Base-by-base conservation (phyloP, 2,797 vertebrate species). In the Chloroceryle inda region DNA sequence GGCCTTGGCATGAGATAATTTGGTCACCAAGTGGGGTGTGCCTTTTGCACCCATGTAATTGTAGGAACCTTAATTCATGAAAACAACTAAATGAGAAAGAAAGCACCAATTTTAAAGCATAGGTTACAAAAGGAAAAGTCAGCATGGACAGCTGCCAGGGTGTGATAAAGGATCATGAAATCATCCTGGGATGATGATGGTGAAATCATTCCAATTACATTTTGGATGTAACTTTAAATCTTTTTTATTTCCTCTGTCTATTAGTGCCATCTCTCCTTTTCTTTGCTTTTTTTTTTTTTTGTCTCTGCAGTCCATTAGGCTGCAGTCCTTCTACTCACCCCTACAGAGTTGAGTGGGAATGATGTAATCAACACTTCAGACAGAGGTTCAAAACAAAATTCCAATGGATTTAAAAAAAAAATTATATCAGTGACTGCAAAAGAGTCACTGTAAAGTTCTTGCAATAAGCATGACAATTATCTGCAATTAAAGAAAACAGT, bases 331-430 rank as follows among this genome's bases (percentile, higher is more conserved):
- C 67, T 29, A 44, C 37, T 94, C 22, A 18, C 33, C 31, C 72
- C 72, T 33, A 24, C 56, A 62, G 92, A 59, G 72, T 2, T 94
- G 75, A 94, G 73, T 69, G 68, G 45, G 38, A 45, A 92, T 62
- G 72, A 64, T 91, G 45, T 72, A 96, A 96, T 93, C 86, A 93
- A 64, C 78, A 53, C n/a, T 94, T 95, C 53, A 94, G 92, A 72
- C 49, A 89, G 78, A 91, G 83, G 75, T 87, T 91, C 75, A 68
- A 11, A 47, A 72, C 69, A 49, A 91, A 92, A 83, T 88, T 66
- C 76, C 66, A 89, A 68, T 2, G 13, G 50, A 75, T 92, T 92
- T 21, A 0, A 37, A 92, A 92, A 92, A 87, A 87, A 89, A 83
- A 83, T 52, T 40, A 3, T 64, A 77, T 78, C 82, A 73, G 27